Evolutionary conservation across 2,888 invertebrate species (phyloP), one percentile per base, ranked within the genome.

Genomic region (Physocephala rufipes): DNA sequence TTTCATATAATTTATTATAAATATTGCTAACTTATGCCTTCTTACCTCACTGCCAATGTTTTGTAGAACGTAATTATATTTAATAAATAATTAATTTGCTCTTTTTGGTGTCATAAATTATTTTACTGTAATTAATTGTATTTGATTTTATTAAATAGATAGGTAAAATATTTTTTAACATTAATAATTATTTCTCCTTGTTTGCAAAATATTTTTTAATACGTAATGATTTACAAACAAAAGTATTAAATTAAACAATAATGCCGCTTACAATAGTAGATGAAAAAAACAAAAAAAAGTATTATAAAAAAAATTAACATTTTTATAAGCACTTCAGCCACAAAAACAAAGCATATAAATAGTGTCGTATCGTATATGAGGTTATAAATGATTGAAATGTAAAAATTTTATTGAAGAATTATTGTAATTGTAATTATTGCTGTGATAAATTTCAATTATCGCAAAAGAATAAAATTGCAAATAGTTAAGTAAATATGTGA

Each of bases 391-490:
- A 36, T 36, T 36, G 36, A 36, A 36, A 36, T 36, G 36, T 36
- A 9, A 36, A 70, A 61, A 67, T 64, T 63, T 67, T 72, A 65
- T 70, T 71, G 59, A 63, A 58, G n/a, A 58, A 67, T 45, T 45
- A 45, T 72, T 74, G 74, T 66, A 72, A 71, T 55, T 66, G 71
- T 71, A 74, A 67, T 80, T 80, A 83, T 84, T 83, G 83, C 84
- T 84, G 84, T 84, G 84, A 84, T 84, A 84, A 79, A 80, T 79
- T 81, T 84, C 81, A 84, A 84, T 83, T 84, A 70, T 36, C 36
- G 36, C 9, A 69, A 47, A 64, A 16, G 26, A 49, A 65, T 51
- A 47, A 30, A 62, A 68, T 24, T 67, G 68, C 61, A 51, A 67
- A 61, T 61, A 16, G 45, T 24, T 7, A 53, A 36, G 21, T 30